Percentiles rank a stretch among this genome's conserved stretches.
Evolutionary conservation across 2,113 vertebrate genomes (phyloP).

Genomic region (Sinosuthora webbiana): DNA sequence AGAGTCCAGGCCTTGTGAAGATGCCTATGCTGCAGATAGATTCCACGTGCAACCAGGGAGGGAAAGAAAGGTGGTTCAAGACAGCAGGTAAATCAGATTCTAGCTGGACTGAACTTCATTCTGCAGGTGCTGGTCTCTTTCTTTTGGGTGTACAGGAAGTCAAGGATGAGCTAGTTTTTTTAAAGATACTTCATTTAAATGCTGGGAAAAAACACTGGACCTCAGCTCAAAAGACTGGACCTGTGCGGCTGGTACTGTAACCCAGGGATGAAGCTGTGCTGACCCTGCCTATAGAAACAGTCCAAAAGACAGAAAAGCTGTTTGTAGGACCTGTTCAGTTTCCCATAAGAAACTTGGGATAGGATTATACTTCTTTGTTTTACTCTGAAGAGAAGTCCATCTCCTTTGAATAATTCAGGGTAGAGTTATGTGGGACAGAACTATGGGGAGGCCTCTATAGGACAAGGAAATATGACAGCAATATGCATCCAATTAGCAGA

Average conservation of each 20-base stretch:
- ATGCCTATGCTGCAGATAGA: rapidly evolving
- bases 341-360: background rate
- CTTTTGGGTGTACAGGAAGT: background rate
- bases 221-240: background rate
- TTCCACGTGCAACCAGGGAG: background rate
- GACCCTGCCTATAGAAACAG: background rate
- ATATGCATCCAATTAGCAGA: background rate
- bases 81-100: background rate
- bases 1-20: background rate
- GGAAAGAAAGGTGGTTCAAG: background rate
- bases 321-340: background rate
- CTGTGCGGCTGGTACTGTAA: background rate
- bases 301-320: background rate
- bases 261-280: background rate
- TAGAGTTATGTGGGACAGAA: background rate
- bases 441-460: background rate
- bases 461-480: background rate
- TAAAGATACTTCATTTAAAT: background rate
- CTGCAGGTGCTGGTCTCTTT: background rate
- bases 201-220: background rate
- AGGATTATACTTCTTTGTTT: background rate
- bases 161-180: background rate
- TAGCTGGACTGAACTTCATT: background rate
- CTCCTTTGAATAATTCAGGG: background rate
- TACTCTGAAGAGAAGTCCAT: background rate